Percentiles rank a stretch among this genome's conserved stretches.
Conservation (phyloP, 2,113 vertebrate species). For the Ctenodactylus gundi region DNA sequence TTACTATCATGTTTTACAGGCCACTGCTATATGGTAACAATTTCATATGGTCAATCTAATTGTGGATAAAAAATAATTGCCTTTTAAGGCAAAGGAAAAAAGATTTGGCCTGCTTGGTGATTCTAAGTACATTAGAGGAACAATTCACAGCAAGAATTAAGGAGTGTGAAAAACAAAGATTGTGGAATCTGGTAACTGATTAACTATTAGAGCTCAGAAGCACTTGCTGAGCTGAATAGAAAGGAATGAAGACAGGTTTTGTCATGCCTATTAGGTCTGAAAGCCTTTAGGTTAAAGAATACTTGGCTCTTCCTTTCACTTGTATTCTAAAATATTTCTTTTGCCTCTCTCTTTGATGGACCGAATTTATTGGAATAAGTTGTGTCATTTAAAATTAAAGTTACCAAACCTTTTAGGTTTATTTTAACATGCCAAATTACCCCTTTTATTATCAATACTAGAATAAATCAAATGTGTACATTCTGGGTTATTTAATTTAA, state of each 20-base stretch:
- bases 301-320: conserved; percentile 75
- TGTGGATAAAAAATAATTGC: conserved; percentile 59
- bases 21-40: conserved; percentile 54
- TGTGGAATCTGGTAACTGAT: conserved; percentile 88
- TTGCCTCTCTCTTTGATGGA: conserved; percentile 23
- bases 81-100: conserved; percentile 52
- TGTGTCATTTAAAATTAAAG: conserved; percentile 54
- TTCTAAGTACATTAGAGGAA: conserved; percentile 74
- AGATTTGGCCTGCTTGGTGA: conserved; percentile 46
- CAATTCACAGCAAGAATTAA: conserved; percentile 80
- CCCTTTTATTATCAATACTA: background rate
- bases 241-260: conserved; percentile 91
- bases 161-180: conserved; percentile 83
- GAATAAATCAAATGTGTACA: background rate
- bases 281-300: conserved; percentile 81
- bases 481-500: conserved; percentile 34
- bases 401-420: background rate
- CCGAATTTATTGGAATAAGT: conserved; percentile 36
- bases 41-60: conserved; percentile 48
- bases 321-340: conserved; percentile 67
- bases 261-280: conserved; percentile 87
- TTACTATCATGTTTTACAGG: conserved; percentile 63
- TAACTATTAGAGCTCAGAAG: conserved; percentile 84
- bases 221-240: conserved; percentile 86
- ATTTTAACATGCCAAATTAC: background rate